These are phyloP conservation scores for Myotis vivesi DNA, from an alignment of 2,797 vertebrate species.

Conservation along the genomic window DNA sequence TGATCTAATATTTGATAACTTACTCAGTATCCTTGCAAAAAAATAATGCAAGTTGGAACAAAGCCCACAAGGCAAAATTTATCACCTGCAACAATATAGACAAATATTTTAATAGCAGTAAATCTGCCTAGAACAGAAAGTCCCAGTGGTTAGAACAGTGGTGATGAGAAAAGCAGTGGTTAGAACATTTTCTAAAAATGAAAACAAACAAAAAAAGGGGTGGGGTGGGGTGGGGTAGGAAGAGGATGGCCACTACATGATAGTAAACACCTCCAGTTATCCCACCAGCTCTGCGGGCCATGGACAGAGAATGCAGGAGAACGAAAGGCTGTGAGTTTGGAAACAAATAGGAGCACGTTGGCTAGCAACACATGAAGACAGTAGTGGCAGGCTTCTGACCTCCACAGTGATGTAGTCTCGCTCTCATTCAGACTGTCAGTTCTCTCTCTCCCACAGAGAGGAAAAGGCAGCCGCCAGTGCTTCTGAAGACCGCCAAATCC, in stretches of 20 bases:
- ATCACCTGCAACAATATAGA: slow-evolving; percentile 41
- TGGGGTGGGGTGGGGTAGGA: accelerated
- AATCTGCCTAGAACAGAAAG: slow-evolving; percentile 49
- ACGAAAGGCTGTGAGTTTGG: not conserved
- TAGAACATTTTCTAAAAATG: not conserved
- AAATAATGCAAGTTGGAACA: slow-evolving; percentile 19
- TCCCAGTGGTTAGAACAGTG: slow-evolving; percentile 8
- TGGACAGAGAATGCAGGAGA: accelerated
- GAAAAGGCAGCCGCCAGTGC: not conserved
- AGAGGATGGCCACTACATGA: not conserved
- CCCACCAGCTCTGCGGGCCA: not conserved
- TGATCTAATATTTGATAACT: slow-evolving; percentile 38
- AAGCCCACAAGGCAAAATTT: slow-evolving; percentile 46
- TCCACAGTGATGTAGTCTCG: accelerated
- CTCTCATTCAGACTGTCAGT: not conserved
- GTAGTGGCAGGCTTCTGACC: not conserved
- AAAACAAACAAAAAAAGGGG: accelerated
- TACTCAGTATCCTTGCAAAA: slow-evolving; percentile 34
- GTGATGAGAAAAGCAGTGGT: not conserved
- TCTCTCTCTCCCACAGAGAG: not conserved
- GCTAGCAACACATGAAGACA: not conserved
- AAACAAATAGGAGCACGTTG: not conserved
- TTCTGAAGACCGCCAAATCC: not conserved
- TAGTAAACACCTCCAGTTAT: not conserved
- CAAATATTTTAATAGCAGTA: slow-evolving; percentile 55